Base-by-base conservation (phyloP, 2,888 invertebrate genomes). In the Lapara coniferarum region DNA sequence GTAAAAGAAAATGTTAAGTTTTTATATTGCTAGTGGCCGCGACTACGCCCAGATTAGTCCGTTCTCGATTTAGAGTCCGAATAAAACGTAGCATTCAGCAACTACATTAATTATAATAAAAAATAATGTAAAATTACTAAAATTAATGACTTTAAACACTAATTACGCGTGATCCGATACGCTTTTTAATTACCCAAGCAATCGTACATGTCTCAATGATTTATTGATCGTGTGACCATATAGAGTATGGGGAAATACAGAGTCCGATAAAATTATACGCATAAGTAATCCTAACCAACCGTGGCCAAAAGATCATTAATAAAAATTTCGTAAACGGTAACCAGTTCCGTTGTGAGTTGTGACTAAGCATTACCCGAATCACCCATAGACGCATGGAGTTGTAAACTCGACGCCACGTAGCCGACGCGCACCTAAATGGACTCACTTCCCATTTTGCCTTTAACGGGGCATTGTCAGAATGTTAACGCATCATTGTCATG, bases 401-500 rank as follows among this genome's bases (percentile, higher is more conserved):
- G 76, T 77, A 71, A 77, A 75, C 76, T 52, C 57, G 25, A 73
- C 73, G 73, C 69, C 74, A 71, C 58, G 74, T 75, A 81, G 66
- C 66, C 30, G 66, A 57, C 63, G 19, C 75, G 74, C 77, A 77
- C 81, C 75, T 80, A 82, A 87, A 86, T 84, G 79, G 82, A 81
- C 80, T 77, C 79, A 85, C 84, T 88, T 86, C 86, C 85, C 83
- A 85, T 89, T 89, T 82, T 77, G 81, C 84, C 83, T 85, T 85
- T 88, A 89, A 88, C 88, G 83, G 84, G 75, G 81, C 79, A 88
- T 90, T 90, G 89, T 90, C 81, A 83, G 81, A 85, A 87, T 87
- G 89, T 90, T 91, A 89, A 91, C 91, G 87, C 87, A 85, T 90
- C 89, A 89, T 89, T 90, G 91, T 92, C 87, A 86, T 89, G 90